Conservation (phyloP, 2,888 invertebrate species). For the Lumbricus terrestris region DNA sequence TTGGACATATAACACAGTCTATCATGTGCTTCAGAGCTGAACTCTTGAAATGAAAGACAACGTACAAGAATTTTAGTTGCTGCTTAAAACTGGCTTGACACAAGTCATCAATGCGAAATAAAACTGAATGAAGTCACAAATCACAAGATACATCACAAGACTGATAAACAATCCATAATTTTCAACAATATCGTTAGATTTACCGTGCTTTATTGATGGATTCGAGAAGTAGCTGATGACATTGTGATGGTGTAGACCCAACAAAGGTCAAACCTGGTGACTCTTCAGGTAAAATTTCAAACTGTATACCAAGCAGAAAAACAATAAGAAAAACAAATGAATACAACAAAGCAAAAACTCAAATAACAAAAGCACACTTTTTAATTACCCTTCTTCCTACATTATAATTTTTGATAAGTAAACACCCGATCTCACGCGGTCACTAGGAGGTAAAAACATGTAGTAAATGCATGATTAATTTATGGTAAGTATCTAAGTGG, state of each 20-base stretch:
- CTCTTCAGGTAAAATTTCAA: constrained; percentile 77
- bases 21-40: too few relatives aligned
- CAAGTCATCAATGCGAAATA: too few relatives aligned
- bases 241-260: constrained; percentile 71
- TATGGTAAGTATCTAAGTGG: too few relatives aligned
- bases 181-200: constrained; percentile 7
- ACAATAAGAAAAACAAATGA: background rate
- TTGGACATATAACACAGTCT: too few relatives aligned
- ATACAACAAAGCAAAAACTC: background rate
- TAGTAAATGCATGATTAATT: too few relatives aligned
- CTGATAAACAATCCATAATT: background rate
- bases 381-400: background rate
- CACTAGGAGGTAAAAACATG: too few relatives aligned
- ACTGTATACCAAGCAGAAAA: constrained; percentile 59
- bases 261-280: constrained; percentile 69
- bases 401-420: background rate
- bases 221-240: constrained; percentile 70
- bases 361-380: background rate
- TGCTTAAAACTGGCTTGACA: too few relatives aligned
- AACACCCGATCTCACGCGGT: too few relatives aligned
- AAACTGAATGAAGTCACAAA: too few relatives aligned
- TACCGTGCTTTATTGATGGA: constrained; percentile 62
- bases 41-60: too few relatives aligned
- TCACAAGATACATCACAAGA: background rate
- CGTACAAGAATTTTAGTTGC: too few relatives aligned